These are phyloP conservation scores for Ptychadena robeensis DNA, from an alignment of 2,797 vertebrate species.

Conservation along the genomic window DNA sequence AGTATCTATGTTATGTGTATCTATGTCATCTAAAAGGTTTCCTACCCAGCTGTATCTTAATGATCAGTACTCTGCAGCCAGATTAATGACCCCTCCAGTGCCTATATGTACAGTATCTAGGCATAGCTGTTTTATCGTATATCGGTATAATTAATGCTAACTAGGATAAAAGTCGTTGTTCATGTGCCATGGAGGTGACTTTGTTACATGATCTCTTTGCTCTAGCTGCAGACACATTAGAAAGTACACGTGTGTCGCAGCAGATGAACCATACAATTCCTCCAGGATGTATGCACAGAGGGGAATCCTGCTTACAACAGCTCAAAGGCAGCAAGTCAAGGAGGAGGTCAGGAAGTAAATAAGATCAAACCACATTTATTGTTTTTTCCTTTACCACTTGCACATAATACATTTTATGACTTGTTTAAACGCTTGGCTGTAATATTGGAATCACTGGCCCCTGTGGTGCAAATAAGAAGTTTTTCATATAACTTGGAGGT, in stretches of 20 bases:
- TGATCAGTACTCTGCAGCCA: neutral
- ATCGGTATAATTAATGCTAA: neutral
- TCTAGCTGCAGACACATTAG: neutral
- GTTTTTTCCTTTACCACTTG: constrained; percentile 17
- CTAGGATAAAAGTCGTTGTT: neutral
- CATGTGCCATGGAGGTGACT: neutral
- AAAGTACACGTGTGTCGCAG: constrained; percentile 17
- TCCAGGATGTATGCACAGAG: constrained; percentile 57
- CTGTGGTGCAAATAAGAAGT: constrained; percentile 13
- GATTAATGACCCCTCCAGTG: neutral
- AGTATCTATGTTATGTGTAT: too few relatives aligned
- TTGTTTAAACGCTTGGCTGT: constrained; percentile 35
- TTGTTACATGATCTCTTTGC: neutral
- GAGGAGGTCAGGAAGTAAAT: constrained; percentile 34
- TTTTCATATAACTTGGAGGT: constrained; percentile 31
- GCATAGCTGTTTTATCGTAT: neutral
- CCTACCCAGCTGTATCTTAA: too few relatives aligned
- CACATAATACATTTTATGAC: constrained; percentile 35
- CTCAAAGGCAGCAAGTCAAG: constrained; percentile 32
- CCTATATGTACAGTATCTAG: neutral
- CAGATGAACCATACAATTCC: constrained; percentile 42
- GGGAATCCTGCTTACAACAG: constrained; percentile 50
- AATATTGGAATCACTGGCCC: constrained; percentile 14
- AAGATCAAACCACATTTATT: constrained; percentile 40
- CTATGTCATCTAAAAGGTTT: too few relatives aligned